Evolutionary conservation across 2,888 invertebrate species (phyloP), one percentile per base, ranked within the genome.

Genomic region (Aphodius sticticus): DNA sequence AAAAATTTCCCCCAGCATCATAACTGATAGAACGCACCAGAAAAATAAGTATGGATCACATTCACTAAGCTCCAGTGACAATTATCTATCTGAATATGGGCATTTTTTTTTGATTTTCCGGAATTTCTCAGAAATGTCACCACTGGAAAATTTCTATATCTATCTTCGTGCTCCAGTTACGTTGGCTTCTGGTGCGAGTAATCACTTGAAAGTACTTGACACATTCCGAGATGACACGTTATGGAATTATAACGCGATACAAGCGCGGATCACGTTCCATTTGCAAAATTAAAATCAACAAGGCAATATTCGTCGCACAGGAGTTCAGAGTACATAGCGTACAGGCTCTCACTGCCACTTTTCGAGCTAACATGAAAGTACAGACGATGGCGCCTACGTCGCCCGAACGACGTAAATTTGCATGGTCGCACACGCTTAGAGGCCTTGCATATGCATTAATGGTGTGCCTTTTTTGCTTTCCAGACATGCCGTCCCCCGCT

Each of bases 401-500:
- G 53, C 9, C 36, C 12, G 37, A 26, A n/a, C 9, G 35, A n/a
- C n/a, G 36, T 9, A 74, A 53, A 53, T 53, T 53, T 26, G 71
- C 71, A 71, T 71, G 26, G 16, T 26, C 71, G 16, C 35, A 14
- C 26, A 71, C 71, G 35, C 12, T 16, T 26, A 70, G 70, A 6
- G 70, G 15, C 12, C 71, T 26, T 71, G 71, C 74, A 74, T 35
- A 74, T 74, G 74, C 36, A 35, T 74, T 74, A 35, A 74, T 35
- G 74, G 26, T 74, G 7, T 74, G 26, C 26, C 36, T 74, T 74
- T 74, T 74, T 85, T 82, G 85, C 86, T 86, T 89, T 90, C 70
- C 89, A 91, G 91, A 88, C 83, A 85, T 88, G 83, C 90, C 90
- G 38, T 88, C 89, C 26, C 90, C 90, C n/a, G 86, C 89, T 36